Base-by-base conservation (phyloP, 2,888 invertebrate species). In the Ctenicera cuprea region DNA sequence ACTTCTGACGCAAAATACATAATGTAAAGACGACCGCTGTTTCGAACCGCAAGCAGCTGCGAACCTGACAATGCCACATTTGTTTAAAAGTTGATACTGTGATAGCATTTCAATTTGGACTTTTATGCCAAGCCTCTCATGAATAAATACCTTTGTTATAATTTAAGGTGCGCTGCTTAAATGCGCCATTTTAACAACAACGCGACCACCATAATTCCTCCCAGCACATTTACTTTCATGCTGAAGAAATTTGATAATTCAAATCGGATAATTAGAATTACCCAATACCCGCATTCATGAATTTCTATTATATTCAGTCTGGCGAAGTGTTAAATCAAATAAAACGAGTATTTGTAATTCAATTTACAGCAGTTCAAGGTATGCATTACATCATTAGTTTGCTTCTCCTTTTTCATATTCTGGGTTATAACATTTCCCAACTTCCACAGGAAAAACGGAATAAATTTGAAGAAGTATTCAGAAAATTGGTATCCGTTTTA, bases 81-180 rank as follows among this genome's bases (percentile, higher is more conserved):
- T 79, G 74, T 80, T 77, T 78, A 78, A 79, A 78, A 76, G 76
- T 76, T 79, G 80, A 80, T 80, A 80, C 68, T 57, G 71, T 73
- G 78, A 76, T 76, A 77, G 69, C 73, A 78, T 78, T 79, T 74
- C 77, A 77, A 77, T 77, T 77, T 78, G 71, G 73, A 75, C 72
- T 78, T 78, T 75, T 73, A 71, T 75, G 80, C 79, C 80, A 77
- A 78, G 80, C 78, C 80, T 77, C 75, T 77, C 69, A 77, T 80
- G 80, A 80, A 80, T 79, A 79, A 79, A 77, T 77, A 66, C 79
- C 80, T 79, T 80, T 80, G 80, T 80, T 80, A 76, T 73, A 78
- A 77, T 78, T 80, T 80, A 79, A 80, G 80, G 80, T 79, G 80
- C 77, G 80, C 77, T 66, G 59, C 52, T 72, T 62, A 66, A 59